phyloP scores from a whole-genome alignment of 2,797 vertebrate genomes.

The Chiroxiphia lanceolata region DNA sequence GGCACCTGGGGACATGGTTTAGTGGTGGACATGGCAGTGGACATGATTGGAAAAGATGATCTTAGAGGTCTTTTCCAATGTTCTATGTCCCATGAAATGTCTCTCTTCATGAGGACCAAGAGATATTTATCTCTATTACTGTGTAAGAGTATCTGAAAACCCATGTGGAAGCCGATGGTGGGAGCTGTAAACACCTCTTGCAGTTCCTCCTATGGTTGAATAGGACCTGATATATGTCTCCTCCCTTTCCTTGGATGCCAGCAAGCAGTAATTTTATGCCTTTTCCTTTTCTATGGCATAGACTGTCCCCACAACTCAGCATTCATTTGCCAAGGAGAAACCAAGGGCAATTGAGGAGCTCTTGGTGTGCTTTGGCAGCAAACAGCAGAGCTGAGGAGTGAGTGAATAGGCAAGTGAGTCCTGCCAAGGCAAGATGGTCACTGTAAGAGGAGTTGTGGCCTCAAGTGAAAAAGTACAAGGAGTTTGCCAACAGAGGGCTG shows the following conservation, averaged over 20 bases:
- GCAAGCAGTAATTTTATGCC: neutral
- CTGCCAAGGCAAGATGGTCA: conserved; percentile 49
- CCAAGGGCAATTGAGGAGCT: conserved; percentile 22
- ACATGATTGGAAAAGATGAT: neutral
- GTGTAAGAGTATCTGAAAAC: neutral
- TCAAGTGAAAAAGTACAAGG: conserved; percentile 10
- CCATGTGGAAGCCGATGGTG: neutral
- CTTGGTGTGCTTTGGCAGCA: conserved; percentile 31
- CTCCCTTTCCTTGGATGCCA: neutral
- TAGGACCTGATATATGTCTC: neutral
- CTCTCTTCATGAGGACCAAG: neutral
- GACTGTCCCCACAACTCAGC: neutral
- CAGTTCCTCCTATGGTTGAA: neutral
- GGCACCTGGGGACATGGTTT: neutral
- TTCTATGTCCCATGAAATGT: neutral
- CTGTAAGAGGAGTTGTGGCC: conserved; percentile 36
- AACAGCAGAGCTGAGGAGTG: neutral
- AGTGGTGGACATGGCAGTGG: neutral
- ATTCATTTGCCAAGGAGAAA: neutral
- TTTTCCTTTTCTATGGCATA: neutral
- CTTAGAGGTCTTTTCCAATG: neutral
- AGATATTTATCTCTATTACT: neutral
- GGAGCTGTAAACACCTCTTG: neutral
- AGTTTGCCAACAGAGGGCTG: conserved; percentile 31
- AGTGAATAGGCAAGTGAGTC: neutral